Base-by-base conservation (phyloP, 2,888 invertebrate genomes). In the Ypsolopha sequella region DNA sequence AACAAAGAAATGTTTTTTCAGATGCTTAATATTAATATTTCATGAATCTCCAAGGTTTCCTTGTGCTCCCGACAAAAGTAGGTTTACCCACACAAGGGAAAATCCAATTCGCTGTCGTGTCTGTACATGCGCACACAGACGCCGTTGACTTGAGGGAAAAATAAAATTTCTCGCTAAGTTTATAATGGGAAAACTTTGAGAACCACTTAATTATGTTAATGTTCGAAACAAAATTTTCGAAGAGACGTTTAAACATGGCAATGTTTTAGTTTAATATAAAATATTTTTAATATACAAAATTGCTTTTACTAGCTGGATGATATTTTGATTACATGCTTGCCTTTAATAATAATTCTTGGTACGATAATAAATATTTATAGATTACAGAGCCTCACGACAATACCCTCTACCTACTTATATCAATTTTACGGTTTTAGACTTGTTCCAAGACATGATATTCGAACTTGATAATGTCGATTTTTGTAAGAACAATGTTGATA, bases 191-290 rank as follows among this genome's bases (percentile, higher is more conserved):
- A 86, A 86, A 86, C 85, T 86, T 86, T 84, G 84, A 84, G 85
- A 86, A 84, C 86, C 86, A 86, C 86, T 86, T 86, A 86, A 86
- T 86, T 86, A 86, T 86, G 86, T 86, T 86, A 86, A 86, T 86
- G 86, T 86, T 85, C 80, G 80, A 86, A 86, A 86, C 86, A 81
- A 84, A 85, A 86, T 85, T 86, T 82, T 77, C 84, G 80, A 79
- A 79, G 77, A 80, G 81, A 84, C 75, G 76, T 77, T 86, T 81
- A 78, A 81, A 81, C 73, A 81, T 67, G 76, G 75, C 77, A 77
- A 80, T 80, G 71, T 78, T 77, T 80, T 76, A 67, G 79, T 76
- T 78, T 73, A 64, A 68, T 75, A 73, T 68, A 62, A 50, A 9
- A 9, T 36, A 8, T 11, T 11, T 11, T 47, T 36, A 11, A 24